phyloP scores from a whole-genome alignment of 1,140 invertebrate species.

The Polypedilum pembai region DNA sequence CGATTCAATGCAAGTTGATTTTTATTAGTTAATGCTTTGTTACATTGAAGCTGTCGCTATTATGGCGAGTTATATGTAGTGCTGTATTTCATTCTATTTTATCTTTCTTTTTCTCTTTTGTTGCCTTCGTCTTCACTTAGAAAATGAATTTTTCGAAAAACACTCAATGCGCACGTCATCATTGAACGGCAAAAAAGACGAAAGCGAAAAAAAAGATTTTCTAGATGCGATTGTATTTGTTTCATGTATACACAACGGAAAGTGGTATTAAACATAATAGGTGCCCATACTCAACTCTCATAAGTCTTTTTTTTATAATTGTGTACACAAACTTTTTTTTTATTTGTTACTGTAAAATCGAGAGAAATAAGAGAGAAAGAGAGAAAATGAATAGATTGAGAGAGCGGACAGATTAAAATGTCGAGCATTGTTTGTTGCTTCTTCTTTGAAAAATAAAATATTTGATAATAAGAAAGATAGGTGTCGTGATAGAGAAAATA shows the following conservation, averaged over 20 bases:
- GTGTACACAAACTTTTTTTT: neutral
- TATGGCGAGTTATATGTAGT: too few species aligned
- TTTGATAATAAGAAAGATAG: neutral
- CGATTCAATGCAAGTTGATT: neutral
- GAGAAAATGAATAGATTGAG: neutral
- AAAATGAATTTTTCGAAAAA: conserved; percentile 17
- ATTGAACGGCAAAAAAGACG: neutral
- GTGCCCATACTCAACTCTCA: conserved; percentile 20
- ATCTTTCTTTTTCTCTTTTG: neutral
- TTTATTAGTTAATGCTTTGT: conserved; percentile 1
- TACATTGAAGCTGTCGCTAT: too few species aligned
- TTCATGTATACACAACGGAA: conserved; percentile 20
- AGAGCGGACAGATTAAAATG: conserved; percentile 24
- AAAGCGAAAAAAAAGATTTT: conserved; percentile 23
- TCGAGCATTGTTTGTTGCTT: neutral
- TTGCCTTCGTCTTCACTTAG: neutral
- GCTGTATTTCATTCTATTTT: neutral
- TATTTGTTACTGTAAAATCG: conserved; percentile 3
- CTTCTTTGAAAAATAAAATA: neutral
- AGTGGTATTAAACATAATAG: conserved; percentile 21
- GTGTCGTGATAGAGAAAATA: too few species aligned
- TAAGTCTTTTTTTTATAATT: conserved; percentile 26
- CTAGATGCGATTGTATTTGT: conserved; percentile 25
- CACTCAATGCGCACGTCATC: conserved; percentile 25
- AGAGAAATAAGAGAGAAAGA: neutral